These are phyloP conservation scores for Pectinophora gossypiella DNA, from an alignment of 1,140 invertebrate genomes.

Conservation along the genomic window DNA sequence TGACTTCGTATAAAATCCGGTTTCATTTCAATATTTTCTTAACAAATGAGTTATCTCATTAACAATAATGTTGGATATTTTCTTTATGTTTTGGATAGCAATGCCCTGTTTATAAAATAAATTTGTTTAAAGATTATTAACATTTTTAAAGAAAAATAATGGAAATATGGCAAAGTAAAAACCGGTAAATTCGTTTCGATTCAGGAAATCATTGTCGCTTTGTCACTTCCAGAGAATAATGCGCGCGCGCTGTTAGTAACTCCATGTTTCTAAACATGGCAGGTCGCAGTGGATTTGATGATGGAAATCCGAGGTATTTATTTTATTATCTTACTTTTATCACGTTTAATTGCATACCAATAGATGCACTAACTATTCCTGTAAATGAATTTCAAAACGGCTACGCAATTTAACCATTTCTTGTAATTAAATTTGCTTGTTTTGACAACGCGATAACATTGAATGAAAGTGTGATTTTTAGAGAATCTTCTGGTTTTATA, in stretches of 20 bases:
- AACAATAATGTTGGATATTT: no score
- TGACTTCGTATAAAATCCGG: no score
- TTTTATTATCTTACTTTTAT: conserved; percentile 27
- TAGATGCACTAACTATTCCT: conserved; percentile 3
- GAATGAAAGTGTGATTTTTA: conserved; percentile 55
- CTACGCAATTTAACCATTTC: conserved; percentile 8
- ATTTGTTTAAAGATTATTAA: no score
- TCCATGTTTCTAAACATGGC: conserved; percentile 75
- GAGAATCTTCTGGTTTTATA: conserved; percentile 17
- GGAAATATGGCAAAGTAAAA: no score
- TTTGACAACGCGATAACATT: conserved; percentile 54
- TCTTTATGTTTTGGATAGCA: no score
- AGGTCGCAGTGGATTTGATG: conserved; percentile 73
- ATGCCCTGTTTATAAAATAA: no score
- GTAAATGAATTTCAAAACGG: not conserved
- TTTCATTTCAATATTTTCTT: no score
- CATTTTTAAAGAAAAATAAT: no score
- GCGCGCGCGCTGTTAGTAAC: conserved; percentile 48
- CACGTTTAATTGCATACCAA: conserved; percentile 5
- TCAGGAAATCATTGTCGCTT: not conserved
- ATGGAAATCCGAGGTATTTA: conserved; percentile 74
- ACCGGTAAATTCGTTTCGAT: no score
- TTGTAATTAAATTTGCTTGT: conserved; percentile 27
- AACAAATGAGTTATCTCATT: no score
- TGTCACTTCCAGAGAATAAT: conserved; percentile 43